Conservation (phyloP, 2,797 vertebrate species). For the Gadopsis bispinosus region DNA sequence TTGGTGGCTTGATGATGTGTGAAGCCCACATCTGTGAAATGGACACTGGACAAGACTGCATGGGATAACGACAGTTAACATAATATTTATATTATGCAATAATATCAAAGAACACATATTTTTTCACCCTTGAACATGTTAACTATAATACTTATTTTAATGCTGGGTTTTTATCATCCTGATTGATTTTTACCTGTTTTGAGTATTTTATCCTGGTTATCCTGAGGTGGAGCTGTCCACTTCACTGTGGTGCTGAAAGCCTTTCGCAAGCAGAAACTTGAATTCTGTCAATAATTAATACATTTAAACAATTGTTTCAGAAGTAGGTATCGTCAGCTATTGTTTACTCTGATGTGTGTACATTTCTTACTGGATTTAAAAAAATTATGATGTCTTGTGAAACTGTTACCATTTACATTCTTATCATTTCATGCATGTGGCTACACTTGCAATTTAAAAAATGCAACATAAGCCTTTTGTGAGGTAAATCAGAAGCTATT, state of each 20-base stretch:
- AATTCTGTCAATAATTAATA: neutral
- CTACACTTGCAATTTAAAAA: neutral
- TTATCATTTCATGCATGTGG: neutral
- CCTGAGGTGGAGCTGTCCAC: slow-evolving; percentile 48
- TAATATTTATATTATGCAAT: neutral
- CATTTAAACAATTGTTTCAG: neutral
- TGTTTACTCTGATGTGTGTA: slow-evolving; percentile 1
- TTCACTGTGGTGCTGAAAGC: slow-evolving; percentile 50
- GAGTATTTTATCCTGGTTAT: neutral
- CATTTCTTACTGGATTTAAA: neutral
- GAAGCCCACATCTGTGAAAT: neutral
- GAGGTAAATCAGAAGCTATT: neutral
- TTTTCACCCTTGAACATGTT: neutral
- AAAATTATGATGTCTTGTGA: neutral
- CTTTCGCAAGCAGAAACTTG: neutral
- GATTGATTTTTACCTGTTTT: neutral
- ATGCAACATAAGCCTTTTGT: neutral
- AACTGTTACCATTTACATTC: neutral
- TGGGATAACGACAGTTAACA: neutral
- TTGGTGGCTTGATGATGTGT: neutral
- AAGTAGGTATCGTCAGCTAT: neutral
- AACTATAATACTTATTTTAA: too few relatives aligned
- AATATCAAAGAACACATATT: neutral
- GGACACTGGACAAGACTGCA: neutral
- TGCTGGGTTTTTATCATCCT: neutral